Evolutionary conservation across 2,888 invertebrate species (phyloP), one percentile per base, ranked within the genome.

Genomic region (Aleiodes leptofemur): DNA sequence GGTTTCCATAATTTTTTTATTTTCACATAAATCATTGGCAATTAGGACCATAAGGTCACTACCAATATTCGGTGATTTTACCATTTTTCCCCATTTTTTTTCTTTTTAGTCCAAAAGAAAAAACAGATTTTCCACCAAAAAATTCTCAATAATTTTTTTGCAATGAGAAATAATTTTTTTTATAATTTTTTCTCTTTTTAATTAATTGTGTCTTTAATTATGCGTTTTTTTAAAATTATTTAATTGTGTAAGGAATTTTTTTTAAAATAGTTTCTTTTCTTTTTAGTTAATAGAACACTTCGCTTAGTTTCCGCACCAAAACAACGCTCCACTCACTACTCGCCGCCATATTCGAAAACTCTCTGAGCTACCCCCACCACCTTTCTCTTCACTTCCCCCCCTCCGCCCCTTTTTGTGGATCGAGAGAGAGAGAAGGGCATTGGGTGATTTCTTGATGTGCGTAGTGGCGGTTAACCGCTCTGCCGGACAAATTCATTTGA

Each of bases 1-100:
- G 87, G 95, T 94, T 92, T 96, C 96, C 96, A 96, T 96, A 82
- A 83, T 85, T 82, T 80, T 80, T 80, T 79, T 73, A 80, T 80
- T 84, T 75, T 48, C 64, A 48, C 82, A 81, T 80, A 78, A 79
- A 82, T 81, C 80, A 73, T 82, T 81, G 79, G 80, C 78, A 69
- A 83, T 78, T 64, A 85, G 81, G 76, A 83, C 84, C 79, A 75
- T 76, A 77, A 83, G 80, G 71, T 53, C 69, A 69, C 43, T 43
- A 43, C 69, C 69, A 53, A 13, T 38, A 48, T 48, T 48, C 64
- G 13, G 16, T 9, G 64, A 64, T 64, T 48, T 64, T 23, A 64
- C 64, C 64, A 64, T 64, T 64, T 64, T 23, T 64, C 16, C 23
- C 64, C 64, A 64, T 64, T 43, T 64, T 64, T 23, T 61, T 31